Evolutionary conservation across 2,888 invertebrate genomes (phyloP).

Genomic region (Monopis laevigella): DNA sequence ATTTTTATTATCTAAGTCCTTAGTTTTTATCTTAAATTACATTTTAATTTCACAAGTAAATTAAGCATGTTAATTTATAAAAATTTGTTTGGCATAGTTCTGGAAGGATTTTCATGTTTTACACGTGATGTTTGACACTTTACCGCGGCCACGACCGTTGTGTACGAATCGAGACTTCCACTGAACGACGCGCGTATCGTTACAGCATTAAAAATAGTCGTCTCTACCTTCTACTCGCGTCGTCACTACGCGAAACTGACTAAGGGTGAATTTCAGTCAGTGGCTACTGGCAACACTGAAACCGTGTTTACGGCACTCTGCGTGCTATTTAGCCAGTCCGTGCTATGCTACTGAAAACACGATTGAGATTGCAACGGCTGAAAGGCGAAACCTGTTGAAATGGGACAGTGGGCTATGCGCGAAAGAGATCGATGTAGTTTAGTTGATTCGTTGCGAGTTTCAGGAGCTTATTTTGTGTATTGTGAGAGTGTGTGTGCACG

Average conservation of each 20-base stretch:
- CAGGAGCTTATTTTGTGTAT: constrained; percentile 55
- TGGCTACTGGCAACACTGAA: constrained; percentile 55
- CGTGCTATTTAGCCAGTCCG: constrained; percentile 33
- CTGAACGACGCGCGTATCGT: constrained; percentile 27
- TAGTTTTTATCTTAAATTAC: constrained; percentile 26
- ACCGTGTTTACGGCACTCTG: constrained; percentile 61
- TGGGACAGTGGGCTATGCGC: constrained; percentile 48
- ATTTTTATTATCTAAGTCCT: constrained; percentile 38
- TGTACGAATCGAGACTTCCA: constrained; percentile 27
- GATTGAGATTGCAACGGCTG: constrained; percentile 55
- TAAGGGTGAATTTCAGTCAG: constrained; percentile 45
- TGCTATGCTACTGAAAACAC: constrained; percentile 61
- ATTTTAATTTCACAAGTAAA: constrained; percentile 30
- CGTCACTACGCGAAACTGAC: background rate
- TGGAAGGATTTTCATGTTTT: constrained; percentile 36
- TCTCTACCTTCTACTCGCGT: background rate
- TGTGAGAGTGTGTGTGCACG: constrained; percentile 43
- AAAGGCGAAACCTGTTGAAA: constrained; percentile 67
- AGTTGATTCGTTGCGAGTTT: constrained; percentile 33
- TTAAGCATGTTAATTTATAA: background rate
- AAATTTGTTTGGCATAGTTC: constrained; percentile 41
- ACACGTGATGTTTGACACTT: constrained; percentile 35
- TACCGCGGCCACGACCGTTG: constrained; percentile 33
- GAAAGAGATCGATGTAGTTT: constrained; percentile 35
- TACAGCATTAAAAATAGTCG: constrained; percentile 23